These are phyloP conservation scores for Ailurus styani DNA, from an alignment of 2,113 vertebrate genomes.

Conservation along the genomic window DNA sequence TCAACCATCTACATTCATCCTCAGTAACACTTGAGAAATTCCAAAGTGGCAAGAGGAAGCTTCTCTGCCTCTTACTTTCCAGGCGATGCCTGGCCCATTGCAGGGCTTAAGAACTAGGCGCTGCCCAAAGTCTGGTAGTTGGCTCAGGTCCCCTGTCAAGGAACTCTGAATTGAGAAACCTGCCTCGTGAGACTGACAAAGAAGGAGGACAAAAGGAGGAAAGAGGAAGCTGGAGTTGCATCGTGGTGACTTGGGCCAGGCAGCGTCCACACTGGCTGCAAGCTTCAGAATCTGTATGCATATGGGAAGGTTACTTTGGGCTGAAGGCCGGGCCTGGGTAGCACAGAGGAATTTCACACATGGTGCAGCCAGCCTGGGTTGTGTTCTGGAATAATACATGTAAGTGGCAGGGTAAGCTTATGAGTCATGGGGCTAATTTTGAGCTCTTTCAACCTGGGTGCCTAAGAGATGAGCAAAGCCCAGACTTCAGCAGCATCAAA, in stretches of 20 bases:
- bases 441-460: background rate
- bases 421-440: slow-evolving; percentile 57
- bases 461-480: background rate
- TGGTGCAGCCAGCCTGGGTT: background rate
- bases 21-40: background rate
- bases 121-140: rapidly evolving
- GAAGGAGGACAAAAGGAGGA: background rate
- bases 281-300: background rate
- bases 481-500: background rate
- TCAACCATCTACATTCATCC: background rate
- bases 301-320: background rate
- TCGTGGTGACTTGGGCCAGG: background rate
- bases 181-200: no score
- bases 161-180: background rate
- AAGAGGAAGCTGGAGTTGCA: rapidly evolving
- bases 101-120: no score
- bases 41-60: background rate
- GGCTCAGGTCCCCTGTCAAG: background rate
- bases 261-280: rapidly evolving
- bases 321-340: background rate
- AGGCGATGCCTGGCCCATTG: rapidly evolving
- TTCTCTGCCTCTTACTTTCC: background rate
- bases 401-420: background rate
- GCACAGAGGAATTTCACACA: slow-evolving; percentile 17
- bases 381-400: background rate